Evolutionary conservation across 2,888 invertebrate genomes (phyloP).

Genomic region (Synergus laeviventris): DNA sequence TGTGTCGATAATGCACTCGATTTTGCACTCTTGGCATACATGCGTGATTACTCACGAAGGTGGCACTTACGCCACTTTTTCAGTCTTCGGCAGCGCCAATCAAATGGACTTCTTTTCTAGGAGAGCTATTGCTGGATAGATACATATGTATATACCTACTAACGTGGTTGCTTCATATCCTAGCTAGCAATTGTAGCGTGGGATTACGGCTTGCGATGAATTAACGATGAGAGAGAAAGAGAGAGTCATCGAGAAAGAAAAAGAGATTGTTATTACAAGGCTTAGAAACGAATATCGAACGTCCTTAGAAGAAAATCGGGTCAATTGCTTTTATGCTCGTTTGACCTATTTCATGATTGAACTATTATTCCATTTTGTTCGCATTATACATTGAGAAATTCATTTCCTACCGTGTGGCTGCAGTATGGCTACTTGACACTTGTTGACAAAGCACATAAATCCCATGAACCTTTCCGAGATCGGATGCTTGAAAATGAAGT

Average conservation of each 20-base stretch:
- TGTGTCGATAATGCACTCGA: constrained; percentile 15
- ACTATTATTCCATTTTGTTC: background rate
- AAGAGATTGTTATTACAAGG: constrained; percentile 23
- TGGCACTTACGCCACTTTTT: constrained; percentile 36
- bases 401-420: background rate
- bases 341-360: constrained; percentile 21
- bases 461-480: background rate
- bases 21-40: constrained; percentile 28
- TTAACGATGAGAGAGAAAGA: constrained; percentile 37
- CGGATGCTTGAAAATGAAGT: background rate
- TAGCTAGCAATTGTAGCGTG: constrained; percentile 39
- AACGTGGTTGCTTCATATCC: constrained; percentile 36
- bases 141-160: constrained; percentile 3
- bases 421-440: background rate
- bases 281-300: constrained; percentile 24
- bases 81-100: constrained; percentile 22
- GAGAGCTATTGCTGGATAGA: constrained; percentile 21
- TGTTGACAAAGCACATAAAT: background rate
- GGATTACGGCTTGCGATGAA: constrained; percentile 32
- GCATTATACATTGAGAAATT: background rate
- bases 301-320: constrained; percentile 26
- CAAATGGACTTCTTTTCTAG: constrained; percentile 27
- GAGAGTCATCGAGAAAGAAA: constrained; percentile 12
- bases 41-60: constrained; percentile 33
- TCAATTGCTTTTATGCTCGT: constrained; percentile 17